Base-by-base conservation (phyloP, 2,888 invertebrate species). In the Rotaria magnacalcarata region DNA sequence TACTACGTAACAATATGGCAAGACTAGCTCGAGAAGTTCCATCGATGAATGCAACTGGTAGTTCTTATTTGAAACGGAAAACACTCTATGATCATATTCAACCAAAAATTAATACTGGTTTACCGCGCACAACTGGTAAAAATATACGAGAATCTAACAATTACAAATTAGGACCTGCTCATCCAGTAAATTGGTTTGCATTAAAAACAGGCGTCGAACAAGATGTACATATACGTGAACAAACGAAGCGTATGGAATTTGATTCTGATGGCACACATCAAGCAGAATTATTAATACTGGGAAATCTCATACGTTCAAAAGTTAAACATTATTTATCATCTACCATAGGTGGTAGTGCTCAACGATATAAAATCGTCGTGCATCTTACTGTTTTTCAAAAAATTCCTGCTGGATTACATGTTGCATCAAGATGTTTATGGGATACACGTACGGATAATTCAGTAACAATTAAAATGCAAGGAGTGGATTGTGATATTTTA, bases 351-450 rank as follows among this genome's bases (percentile, higher is more conserved):
- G 4, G 27, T 34, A 8, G 8, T 67, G 8, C 10, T 27, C 7
- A 67, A 34, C 67, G 67, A 27, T 67, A 67, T 67, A 67, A 67
- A 67, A 14, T 67, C 16, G 34, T 67, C 5, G 67, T 67, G 10
- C 67, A 67, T 14, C 27, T 34, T 11, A 67, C 34, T 34, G 34
- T 67, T 67, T 67, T 14, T 27, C 27, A 8, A n/a, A 67, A 3
- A 27, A 27, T 2, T 21, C 10, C 27, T 27, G 27, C n/a, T 27
- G 34, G 27, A 11, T 27, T 67, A 34, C n/a, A n/a, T 10, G 11
- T n/a, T 67, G 27, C 67, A 67, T 67, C 67, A n/a, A 67, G 67
- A 67, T 67, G 67, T 67, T 14, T 67, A 67, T 67, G 67, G 67
- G 8, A 67, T 27, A 67, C 11, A 67, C 11, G 34, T 27, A 67